Conservation (phyloP, 2,113 vertebrate species). For the Charadrius vociferus region DNA sequence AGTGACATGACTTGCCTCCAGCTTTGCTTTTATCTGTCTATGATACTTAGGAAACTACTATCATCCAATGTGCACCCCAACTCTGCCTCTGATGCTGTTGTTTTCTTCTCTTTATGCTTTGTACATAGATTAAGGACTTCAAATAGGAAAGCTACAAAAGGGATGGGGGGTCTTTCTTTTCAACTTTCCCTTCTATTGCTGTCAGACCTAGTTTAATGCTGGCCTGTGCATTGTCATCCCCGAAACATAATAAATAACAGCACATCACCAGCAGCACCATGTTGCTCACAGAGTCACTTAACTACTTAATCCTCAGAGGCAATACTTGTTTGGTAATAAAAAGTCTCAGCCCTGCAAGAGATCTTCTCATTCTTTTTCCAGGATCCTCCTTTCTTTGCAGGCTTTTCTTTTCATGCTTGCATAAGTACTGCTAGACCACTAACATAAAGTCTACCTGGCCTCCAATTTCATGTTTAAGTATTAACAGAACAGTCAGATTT, state of each 20-base stretch:
- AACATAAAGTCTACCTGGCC: background rate
- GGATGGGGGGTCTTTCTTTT: background rate
- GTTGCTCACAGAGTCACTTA: background rate
- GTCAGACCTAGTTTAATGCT: background rate
- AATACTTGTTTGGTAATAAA: background rate
- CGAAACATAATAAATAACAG: background rate
- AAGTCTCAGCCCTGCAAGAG: background rate
- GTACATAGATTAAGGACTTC: background rate
- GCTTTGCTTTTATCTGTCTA: background rate
- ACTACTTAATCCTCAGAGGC: background rate
- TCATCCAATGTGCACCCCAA: background rate
- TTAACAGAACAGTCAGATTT: background rate
- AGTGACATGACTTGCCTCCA: background rate
- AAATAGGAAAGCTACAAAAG: background rate
- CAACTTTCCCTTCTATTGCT: background rate
- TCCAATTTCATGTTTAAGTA: background rate
- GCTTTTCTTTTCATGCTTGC: background rate
- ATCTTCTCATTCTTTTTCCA: background rate
- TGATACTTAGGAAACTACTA: background rate
- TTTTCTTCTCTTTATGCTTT: background rate
- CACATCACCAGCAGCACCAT: background rate
- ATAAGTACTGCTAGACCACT: background rate
- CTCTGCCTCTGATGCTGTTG: background rate
- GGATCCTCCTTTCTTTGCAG: background rate
- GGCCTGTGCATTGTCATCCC: background rate